Evolutionary conservation across 2,888 invertebrate genomes (phyloP), one percentile per base, ranked within the genome.

Genomic region (Patella caerulea): DNA sequence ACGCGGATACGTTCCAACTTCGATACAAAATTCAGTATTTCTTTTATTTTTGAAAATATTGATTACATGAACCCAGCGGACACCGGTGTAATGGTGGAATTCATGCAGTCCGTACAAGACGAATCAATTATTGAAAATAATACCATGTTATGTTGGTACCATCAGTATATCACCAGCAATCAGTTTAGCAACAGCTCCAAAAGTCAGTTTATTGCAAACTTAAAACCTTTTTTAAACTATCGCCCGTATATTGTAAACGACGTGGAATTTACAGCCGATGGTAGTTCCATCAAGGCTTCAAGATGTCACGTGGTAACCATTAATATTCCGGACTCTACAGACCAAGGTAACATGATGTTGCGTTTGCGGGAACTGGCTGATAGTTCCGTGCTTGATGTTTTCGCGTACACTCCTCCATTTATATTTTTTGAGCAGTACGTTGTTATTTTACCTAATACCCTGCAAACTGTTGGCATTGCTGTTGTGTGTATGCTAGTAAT

Each of bases 281-380:
- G 79, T 24, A 78, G 54, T 93, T 94, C 75, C 94, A 94, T 98
- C 53, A 88, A 95, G 9, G 97, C 96, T 1, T 96, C 96, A 71
- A 70, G 82, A n/a, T 82, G 82, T 34, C 77, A 81, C 55, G 73
- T 78, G 12, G 78, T 79, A 72, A 78, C 82, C n/a, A 59, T 70
- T 17, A 77, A 78, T 59, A 53, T 80, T 1, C 19, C 29, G 0
- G 96, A 97, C 75, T 96, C 97, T n/a, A 85, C 84, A 24, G 76
- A 74, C 15, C 85, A 88, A 77, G 88, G 86, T 0, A 72, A 83
- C 45, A 76, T 87, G 71, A 89, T 89, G 87, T 54, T 83, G 52
- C 70, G 76, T n/a, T 84, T 88, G 83, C 75, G 88, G 15, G 82
- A 87, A 9, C 52, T 88, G 0, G 88, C 85, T 2, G 81, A 83